phyloP scores from a whole-genome alignment of 2,888 invertebrate species.

The Suillia variegata region DNA sequence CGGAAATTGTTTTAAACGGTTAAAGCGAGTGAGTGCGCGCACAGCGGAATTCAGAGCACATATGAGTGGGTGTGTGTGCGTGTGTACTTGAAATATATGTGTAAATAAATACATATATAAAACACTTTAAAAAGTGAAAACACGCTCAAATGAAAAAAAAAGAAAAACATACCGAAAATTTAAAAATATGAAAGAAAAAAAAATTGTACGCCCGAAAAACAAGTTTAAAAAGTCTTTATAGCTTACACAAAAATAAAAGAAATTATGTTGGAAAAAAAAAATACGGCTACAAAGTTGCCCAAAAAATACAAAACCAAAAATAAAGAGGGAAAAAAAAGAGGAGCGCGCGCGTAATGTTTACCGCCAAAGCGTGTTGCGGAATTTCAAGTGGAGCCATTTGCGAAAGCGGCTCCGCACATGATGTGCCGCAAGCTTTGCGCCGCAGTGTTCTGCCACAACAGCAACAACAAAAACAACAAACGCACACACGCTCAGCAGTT shows the following conservation, averaged over 20 bases:
- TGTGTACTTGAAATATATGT: neutral
- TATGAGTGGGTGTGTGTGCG: neutral
- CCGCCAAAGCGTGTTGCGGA: too few species aligned
- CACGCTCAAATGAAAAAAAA: constrained; percentile 20
- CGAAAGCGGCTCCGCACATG: neutral
- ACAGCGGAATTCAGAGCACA: neutral
- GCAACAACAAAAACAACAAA: neutral
- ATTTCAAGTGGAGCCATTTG: neutral
- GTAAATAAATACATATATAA: constrained; percentile 6
- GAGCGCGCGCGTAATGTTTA: too few species aligned
- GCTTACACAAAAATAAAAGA: neutral
- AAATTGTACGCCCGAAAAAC: neutral
- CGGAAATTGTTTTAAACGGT: constrained; percentile 15
- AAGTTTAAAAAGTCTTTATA: neutral
- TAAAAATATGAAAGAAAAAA: too few species aligned
- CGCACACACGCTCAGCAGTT: too few species aligned
- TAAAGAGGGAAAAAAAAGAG: neutral
- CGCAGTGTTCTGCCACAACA: neutral
- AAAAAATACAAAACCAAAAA: neutral
- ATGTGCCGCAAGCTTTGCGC: too few species aligned
- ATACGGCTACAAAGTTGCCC: neutral
- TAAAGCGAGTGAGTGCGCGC: neutral
- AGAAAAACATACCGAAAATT: too few species aligned
- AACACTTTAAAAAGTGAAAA: constrained; percentile 12
- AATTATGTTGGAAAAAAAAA: neutral